A percentile compares a stretch with the other conserved stretches of the same genome.
Conservation (phyloP, 2,113 vertebrate species). For the Pedionomus torquatus region DNA sequence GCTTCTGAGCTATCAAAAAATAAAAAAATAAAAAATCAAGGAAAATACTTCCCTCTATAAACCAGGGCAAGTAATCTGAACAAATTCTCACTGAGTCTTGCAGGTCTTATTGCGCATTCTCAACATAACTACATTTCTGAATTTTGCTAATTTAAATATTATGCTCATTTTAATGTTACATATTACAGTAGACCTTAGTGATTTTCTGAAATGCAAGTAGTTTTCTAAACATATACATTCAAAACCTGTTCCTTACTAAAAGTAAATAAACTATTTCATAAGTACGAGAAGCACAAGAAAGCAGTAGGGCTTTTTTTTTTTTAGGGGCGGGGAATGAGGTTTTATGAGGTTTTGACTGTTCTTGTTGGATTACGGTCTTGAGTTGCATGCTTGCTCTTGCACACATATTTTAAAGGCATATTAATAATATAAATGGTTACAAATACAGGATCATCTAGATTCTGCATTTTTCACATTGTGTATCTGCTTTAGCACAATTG, state of each 20-base stretch:
- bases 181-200: background rate
- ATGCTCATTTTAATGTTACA: slow-evolving; percentile 7
- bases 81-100: background rate
- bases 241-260: background rate
- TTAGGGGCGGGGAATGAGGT: background rate
- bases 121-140: background rate
- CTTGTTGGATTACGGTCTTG: background rate
- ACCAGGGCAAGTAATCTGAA: background rate
- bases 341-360: background rate
- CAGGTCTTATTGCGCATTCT: background rate
- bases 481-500: background rate
- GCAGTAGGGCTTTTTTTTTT: background rate
- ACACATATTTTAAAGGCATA: background rate
- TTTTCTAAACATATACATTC: background rate
- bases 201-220: background rate
- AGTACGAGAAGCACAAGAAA: background rate
- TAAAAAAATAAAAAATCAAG: background rate
- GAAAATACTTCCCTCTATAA: background rate
- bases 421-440: background rate
- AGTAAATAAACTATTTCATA: background rate
- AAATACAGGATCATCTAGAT: background rate
- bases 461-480: background rate
- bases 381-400: background rate
- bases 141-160: slow-evolving; percentile 47
- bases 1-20: background rate